Evolutionary conservation across 2,113 vertebrate species (phyloP).

Genomic region (Cisticola juncidis): DNA sequence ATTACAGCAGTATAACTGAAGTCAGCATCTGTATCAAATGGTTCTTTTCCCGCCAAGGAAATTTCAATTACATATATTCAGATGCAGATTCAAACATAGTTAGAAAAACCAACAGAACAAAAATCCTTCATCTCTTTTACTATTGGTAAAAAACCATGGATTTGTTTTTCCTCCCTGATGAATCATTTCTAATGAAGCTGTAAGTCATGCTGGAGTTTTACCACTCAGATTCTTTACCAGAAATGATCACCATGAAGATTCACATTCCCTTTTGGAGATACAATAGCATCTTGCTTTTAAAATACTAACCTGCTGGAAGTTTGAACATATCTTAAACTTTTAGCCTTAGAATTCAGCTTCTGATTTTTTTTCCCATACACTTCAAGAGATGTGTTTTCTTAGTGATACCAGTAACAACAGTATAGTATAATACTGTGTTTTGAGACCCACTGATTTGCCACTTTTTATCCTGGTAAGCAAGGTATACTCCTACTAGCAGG

Average conservation of each 20-base stretch:
- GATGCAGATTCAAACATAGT: neutral
- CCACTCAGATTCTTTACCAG: neutral
- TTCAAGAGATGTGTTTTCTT: neutral
- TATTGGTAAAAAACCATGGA: neutral
- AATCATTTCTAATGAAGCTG: neutral
- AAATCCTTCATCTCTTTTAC: neutral
- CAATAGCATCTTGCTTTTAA: neutral
- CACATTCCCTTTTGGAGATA: neutral
- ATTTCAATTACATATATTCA: neutral
- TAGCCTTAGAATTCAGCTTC: neutral
- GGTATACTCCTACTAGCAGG: neutral
- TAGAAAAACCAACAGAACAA: neutral
- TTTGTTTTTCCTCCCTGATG: neutral
- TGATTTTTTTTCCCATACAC: neutral
- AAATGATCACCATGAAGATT: neutral
- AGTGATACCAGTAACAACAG: neutral
- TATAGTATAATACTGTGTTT: neutral
- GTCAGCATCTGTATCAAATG: neutral
- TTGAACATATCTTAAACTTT: neutral
- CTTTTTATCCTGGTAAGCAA: neutral
- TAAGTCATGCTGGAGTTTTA: neutral
- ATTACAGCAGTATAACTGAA: neutral
- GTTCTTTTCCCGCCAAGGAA: neutral
- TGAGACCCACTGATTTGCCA: neutral
- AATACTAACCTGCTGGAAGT: neutral